phyloP scores from a whole-genome alignment of 2,888 invertebrate genomes.

The Aphidius colemani region DNA sequence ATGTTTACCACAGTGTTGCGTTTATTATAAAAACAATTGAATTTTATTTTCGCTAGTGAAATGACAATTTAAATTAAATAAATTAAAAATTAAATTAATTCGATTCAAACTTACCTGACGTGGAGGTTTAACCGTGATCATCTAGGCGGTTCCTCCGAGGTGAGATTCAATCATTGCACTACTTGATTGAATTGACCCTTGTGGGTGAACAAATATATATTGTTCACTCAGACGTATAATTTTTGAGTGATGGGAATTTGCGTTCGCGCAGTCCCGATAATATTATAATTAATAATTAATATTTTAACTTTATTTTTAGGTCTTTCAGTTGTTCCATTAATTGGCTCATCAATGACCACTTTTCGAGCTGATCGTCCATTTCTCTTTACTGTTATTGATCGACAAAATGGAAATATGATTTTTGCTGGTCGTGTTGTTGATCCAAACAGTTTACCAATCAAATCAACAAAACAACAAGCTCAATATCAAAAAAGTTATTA shows the following conservation, averaged over 20 bases:
- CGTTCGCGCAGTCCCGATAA: constrained; percentile 67
- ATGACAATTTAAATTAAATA: background rate
- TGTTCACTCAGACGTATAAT: constrained; percentile 68
- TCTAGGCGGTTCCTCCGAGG: constrained; percentile 68
- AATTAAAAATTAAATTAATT: background rate
- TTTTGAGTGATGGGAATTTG: constrained; percentile 68
- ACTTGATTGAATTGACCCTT: constrained; percentile 64
- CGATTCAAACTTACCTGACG: constrained; percentile 75
- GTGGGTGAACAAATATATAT: constrained; percentile 64
- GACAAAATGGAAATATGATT: constrained; percentile 63
- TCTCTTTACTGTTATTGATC: constrained; percentile 67
- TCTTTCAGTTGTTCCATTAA: constrained; percentile 67
- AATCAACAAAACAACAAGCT: no score
- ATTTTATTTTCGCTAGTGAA: constrained; percentile 10
- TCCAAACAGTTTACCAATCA: constrained; percentile 46
- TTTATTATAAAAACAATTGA: no score
- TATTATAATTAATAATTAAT: background rate
- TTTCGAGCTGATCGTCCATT: constrained; percentile 69
- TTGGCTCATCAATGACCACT: constrained; percentile 62
- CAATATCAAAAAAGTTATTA: no score
- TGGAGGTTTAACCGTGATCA: constrained; percentile 74
- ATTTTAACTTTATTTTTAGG: constrained; percentile 46
- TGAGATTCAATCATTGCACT: constrained; percentile 73
- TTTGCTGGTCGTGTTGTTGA: constrained; percentile 69
- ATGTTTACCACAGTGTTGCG: no score